These are phyloP conservation scores for Brachyhypopomus gauderio DNA, from an alignment of 2,113 vertebrate genomes.

Conservation along the genomic window DNA sequence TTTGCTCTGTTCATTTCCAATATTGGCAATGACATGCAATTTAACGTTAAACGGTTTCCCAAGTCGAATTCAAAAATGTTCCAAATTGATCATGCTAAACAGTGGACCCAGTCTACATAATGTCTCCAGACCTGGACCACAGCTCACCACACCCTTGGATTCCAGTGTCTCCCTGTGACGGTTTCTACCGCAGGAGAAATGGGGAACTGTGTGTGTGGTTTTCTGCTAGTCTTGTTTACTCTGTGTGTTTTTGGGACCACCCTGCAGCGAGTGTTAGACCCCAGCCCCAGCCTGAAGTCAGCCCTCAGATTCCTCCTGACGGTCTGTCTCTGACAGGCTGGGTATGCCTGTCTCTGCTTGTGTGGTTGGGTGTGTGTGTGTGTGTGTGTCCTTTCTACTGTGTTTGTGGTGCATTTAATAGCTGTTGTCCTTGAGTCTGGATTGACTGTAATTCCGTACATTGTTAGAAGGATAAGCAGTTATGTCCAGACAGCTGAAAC, in stretches of 20 bases:
- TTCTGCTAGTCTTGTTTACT: not conserved
- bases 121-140: too few relatives aligned
- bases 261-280: not conserved
- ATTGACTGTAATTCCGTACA: slow-evolving; percentile 39
- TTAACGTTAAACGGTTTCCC: too few relatives aligned
- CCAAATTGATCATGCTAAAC: too few relatives aligned
- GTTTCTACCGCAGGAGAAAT: too few relatives aligned
- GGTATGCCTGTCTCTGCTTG: not conserved
- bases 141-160: too few relatives aligned
- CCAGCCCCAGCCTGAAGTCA: not conserved
- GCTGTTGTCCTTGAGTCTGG: slow-evolving; percentile 22
- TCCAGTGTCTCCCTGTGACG: too few relatives aligned
- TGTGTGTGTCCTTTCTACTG: slow-evolving; percentile 19
- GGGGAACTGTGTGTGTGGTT: not conserved
- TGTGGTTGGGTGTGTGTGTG: not conserved
- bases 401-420: slow-evolving; percentile 33
- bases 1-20: too few relatives aligned
- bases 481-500: not conserved
- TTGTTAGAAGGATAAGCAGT: slow-evolving; percentile 23
- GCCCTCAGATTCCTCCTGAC: not conserved
- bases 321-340: too few relatives aligned
- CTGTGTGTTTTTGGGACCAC: not conserved
- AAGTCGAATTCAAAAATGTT: too few relatives aligned
- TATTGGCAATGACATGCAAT: too few relatives aligned
- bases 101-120: too few relatives aligned